phyloP scores from a whole-genome alignment of 2,888 invertebrate species.

The Caenorhabditis wallacei region DNA sequence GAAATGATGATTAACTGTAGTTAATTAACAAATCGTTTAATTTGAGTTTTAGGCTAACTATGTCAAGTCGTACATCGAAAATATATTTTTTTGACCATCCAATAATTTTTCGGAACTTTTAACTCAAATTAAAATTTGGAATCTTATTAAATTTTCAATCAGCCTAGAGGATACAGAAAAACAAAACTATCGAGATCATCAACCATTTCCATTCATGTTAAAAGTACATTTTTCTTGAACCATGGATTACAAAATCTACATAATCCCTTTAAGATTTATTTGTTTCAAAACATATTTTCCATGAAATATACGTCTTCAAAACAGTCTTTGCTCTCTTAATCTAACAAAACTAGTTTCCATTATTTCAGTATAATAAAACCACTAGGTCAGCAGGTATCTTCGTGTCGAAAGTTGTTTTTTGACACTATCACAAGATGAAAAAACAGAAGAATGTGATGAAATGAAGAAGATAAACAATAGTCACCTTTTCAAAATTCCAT shows the following conservation, averaged over 20 bases:
- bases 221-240: neutral
- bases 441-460: neutral
- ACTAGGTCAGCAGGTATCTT: constrained; percentile 7
- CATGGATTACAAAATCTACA: neutral
- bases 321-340: neutral
- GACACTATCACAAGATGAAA: neutral
- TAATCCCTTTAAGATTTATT: neutral
- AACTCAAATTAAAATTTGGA: no score
- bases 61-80: no score
- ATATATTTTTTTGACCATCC: no score
- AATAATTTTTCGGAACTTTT: no score
- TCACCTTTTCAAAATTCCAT: constrained; percentile 44
- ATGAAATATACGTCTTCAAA: no score
- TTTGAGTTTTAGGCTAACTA: no score
- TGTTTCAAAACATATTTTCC: no score
- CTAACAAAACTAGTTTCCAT: neutral
- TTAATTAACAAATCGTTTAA: no score
- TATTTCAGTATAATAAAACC: neutral
- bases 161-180: no score
- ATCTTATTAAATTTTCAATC: no score
- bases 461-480: constrained; percentile 10
- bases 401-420: neutral
- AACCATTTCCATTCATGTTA: neutral
- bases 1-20: no score
- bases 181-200: no score